These are phyloP conservation scores for Acleris emargana DNA, from an alignment of 2,888 invertebrate genomes.

Conservation along the genomic window DNA sequence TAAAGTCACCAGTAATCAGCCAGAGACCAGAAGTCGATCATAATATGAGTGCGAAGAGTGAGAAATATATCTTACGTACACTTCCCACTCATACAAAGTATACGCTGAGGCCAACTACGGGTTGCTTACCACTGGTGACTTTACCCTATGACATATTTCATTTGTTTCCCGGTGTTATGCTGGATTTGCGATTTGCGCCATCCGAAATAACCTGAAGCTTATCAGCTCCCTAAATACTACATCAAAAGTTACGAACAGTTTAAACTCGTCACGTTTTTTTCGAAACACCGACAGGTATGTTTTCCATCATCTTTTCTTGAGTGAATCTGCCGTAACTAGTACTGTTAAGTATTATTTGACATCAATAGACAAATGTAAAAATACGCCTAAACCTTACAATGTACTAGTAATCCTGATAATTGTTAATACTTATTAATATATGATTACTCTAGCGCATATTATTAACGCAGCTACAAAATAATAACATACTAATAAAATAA, in stretches of 20 bases:
- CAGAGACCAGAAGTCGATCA: no score
- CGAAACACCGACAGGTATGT: conserved; percentile 11
- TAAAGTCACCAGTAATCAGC: no score
- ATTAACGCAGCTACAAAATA: conserved; percentile 58
- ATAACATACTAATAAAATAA: conserved; percentile 77
- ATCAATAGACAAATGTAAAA: conserved; percentile 59
- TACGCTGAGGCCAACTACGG: no score
- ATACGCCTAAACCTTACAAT: conserved; percentile 55
- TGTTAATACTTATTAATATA: conserved; percentile 48
- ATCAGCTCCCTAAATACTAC: conserved; percentile 19
- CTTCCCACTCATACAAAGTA: no score
- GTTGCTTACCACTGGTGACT: no score
- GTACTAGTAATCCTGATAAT: conserved; percentile 55
- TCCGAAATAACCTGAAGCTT: conserved; percentile 19
- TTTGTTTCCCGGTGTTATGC: not conserved
- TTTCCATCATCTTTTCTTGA: conserved; percentile 2
- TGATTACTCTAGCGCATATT: conserved; percentile 60
- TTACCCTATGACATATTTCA: no score
- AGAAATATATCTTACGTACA: no score
- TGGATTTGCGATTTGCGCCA: conserved; percentile 13
- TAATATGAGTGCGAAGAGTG: no score
- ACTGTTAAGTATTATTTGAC: conserved; percentile 53
- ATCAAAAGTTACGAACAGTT: conserved; percentile 29
- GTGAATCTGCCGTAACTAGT: conserved; percentile 43
- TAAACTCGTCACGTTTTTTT: conserved; percentile 8